Base-by-base conservation (phyloP, 2,113 vertebrate genomes). In the Eulemur macaco region DNA sequence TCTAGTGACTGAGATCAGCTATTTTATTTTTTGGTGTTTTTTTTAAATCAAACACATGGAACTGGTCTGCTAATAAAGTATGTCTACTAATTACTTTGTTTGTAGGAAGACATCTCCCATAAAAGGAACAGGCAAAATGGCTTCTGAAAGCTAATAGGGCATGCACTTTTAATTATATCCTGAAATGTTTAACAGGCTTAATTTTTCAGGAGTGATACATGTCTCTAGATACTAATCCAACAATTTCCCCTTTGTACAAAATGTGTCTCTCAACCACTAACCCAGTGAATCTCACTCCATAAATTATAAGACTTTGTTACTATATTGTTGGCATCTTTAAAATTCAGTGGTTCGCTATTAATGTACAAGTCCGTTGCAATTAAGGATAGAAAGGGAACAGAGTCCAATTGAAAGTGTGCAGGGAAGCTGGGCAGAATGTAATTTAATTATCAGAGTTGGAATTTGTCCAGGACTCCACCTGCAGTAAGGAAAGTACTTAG, bases 391-490 rank as follows among this genome's bases (percentile, higher is more conserved):
- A 69, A 69, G 37, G 58, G 47, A 94, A 89, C 25, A 89, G 69
- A 96, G 78, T 94, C 83, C 93, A 83, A 0, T 0, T 60, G 74
- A 94, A 95, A 77, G 15, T 82, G 6, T 60, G 89, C 81, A 91
- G 56, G 69, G 68, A 87, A 86, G 80, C 74, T 91, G 89, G 98
- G 68, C 74, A 91, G 64, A 94, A 85, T 89, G 29, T 94, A 97
- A 97, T 97, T 95, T 94, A 96, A 96, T 97, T 95, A 97, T 87
- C 86, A 69, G 64, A 37, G 29, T 10, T 96, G 94, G 96, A 96
- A 91, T 81, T 68, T 80, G 60, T 96, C 89, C 80, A 96, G 76
- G 52, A 52, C 83, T 92, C 96, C 58, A 68, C 78, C 89, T 95
- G 47, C 86, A 74, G 77, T 95, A 82, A 93, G 39, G 56, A 91